Percentiles rank a stretch among this genome's conserved stretches.
Evolutionary conservation across 1,140 invertebrate genomes (phyloP).

Genomic region (Anoplophora glabripennis): DNA sequence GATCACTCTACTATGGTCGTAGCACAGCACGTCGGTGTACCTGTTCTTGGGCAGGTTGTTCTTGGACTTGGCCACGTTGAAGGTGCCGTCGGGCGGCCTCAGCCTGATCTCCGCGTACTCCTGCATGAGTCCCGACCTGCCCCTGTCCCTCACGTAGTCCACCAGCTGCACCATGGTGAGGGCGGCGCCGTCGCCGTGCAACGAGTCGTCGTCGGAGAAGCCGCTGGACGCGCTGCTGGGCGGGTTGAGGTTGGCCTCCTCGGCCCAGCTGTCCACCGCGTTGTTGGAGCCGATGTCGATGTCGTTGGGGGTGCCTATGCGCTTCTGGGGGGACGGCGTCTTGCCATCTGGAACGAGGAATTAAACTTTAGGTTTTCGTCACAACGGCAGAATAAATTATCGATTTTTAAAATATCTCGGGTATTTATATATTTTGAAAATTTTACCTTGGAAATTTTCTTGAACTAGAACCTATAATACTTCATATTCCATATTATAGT

Average conservation of each 20-base stretch:
- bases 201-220: slow-evolving; percentile 83
- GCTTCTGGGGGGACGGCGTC: slow-evolving; percentile 45
- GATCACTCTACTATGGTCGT: slow-evolving; percentile 89
- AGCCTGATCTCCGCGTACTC: slow-evolving; percentile 83
- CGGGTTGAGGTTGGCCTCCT: slow-evolving; percentile 55
- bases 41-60: slow-evolving; percentile 89
- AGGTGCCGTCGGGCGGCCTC: slow-evolving; percentile 79
- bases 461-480: too few relatives aligned
- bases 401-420: too few relatives aligned
- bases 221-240: slow-evolving; percentile 77
- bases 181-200: slow-evolving; percentile 64
- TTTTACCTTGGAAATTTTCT: too few relatives aligned
- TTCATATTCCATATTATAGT: too few relatives aligned
- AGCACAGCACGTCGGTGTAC: slow-evolving; percentile 94
- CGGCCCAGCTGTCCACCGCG: slow-evolving; percentile 41
- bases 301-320: slow-evolving; percentile 31
- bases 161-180: slow-evolving; percentile 73
- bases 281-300: slow-evolving; percentile 42
- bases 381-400: too few relatives aligned
- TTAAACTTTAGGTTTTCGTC: too few relatives aligned
- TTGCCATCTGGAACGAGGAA: slow-evolving; percentile 42
- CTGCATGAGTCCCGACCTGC: slow-evolving; percentile 72
- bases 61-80: slow-evolving; percentile 74
- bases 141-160: slow-evolving; percentile 68
- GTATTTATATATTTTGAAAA: too few relatives aligned